Evolutionary conservation across 2,113 vertebrate species (phyloP).

Genomic region (Pimephales promelas): DNA sequence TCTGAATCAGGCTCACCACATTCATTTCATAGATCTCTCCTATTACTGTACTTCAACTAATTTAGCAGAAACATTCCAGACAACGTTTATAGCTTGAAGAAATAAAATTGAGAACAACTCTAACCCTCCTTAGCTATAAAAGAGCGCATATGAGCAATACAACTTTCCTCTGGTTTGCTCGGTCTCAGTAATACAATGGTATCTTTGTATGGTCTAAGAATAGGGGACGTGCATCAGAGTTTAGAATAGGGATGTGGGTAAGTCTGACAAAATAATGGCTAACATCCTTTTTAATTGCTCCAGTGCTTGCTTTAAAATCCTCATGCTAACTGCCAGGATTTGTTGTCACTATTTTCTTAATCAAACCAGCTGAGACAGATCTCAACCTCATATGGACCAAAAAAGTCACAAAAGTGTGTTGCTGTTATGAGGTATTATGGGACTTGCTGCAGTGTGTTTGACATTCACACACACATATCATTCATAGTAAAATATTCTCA

Average conservation of each 20-base stretch:
- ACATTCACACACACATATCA: conserved; percentile 5
- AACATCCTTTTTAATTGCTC: background rate
- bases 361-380: background rate
- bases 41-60: background rate
- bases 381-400: background rate
- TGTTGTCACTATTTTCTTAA: background rate
- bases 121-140: background rate
- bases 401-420: background rate
- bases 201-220: background rate
- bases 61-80: background rate
- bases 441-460: background rate
- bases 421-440: background rate
- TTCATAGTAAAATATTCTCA: conserved; percentile 9
- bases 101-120: background rate
- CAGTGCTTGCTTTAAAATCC: background rate
- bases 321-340: background rate
- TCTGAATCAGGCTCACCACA: background rate
- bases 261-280: background rate
- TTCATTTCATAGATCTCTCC: background rate
- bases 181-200: no score
- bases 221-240: no score
- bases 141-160: background rate
- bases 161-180: background rate
- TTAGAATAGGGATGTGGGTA: no score
- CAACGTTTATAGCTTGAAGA: background rate